Evolutionary conservation across 2,113 vertebrate species (phyloP).

Genomic region (Cavia aperea): DNA sequence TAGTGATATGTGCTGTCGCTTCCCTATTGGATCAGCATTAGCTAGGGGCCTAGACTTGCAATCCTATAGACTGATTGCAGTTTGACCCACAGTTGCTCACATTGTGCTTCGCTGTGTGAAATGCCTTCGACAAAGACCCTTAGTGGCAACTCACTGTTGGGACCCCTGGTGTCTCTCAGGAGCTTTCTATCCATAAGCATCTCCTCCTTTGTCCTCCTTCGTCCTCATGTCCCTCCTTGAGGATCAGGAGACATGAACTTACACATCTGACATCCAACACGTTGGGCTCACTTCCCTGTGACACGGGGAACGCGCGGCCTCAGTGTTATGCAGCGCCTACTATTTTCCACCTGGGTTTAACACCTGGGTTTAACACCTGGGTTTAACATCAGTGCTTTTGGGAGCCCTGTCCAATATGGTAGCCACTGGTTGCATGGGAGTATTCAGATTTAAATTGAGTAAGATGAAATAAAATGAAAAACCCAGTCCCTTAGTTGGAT

Average conservation of each 20-base stretch:
- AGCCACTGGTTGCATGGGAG: background rate
- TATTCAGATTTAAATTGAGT: background rate
- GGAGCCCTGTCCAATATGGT: background rate
- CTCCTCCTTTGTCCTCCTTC: background rate
- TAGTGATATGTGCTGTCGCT: background rate
- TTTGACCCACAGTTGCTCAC: background rate
- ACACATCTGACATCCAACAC: too few relatives aligned
- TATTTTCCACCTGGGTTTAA: background rate
- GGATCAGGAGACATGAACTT: background rate
- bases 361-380: too few relatives aligned
- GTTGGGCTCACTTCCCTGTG: background rate
- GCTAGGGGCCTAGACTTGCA: background rate
- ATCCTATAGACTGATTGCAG: background rate
- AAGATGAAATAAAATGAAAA: background rate
- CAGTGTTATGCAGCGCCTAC: background rate
- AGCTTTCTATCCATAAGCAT: background rate
- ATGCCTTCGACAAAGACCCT: background rate
- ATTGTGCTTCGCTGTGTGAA: background rate
- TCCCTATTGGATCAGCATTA: background rate
- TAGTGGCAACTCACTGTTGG: background rate
- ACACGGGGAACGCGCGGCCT: background rate
- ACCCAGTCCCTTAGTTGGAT: background rate
- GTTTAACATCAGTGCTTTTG: background rate
- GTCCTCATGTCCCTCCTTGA: background rate
- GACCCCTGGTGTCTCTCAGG: background rate